Evolutionary conservation across 2,113 vertebrate genomes (phyloP), one percentile per base, ranked within the genome.

Genomic region (Poicephalus meyeri): DNA sequence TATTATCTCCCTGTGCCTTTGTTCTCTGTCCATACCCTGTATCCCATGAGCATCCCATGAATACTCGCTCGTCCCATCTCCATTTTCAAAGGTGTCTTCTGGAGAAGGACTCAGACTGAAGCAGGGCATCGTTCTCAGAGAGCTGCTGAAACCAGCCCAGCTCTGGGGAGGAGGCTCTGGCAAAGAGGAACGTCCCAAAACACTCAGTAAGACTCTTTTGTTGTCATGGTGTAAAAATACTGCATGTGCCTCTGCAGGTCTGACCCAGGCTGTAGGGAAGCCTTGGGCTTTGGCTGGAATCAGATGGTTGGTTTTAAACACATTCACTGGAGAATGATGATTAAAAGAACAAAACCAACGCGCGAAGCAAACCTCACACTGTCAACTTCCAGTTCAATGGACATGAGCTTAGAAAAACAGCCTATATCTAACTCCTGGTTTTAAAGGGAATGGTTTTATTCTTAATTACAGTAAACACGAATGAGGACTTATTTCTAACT

Each of bases 381-480:
- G 79, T 93, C 52, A 35, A 92, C 39, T 49, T 80, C 95, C 85
- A 82, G 89, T 76, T 96, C 88, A 68, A 96, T 53, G 94, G 33
- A 89, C 90, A 42, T 93, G 96, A 92, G 91, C 84, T 91, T 68
- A 82, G 87, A 86, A 74, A 94, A 94, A 95, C 92, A 89, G 83
- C 90, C 93, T 97, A 88, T 4, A 72, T 76, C 94, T 97, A 96
- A 68, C 86, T 92, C 93, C 93, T 93, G 89, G 68, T 56, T 95
- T 53, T 55, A 92, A 91, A 80, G 95, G 88, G 74, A 86, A 88
- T 81, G 95, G 69, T 90, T 97, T 93, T 90, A 89, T 89, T 89
- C 93, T 95, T 95, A 97, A 96, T 95, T 97, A 95, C 49, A 71
- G 94, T 95, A 96, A 97, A 94, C 93, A 96, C 80, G 10, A 66